A percentile compares a stretch with the other conserved stretches of the same genome.
phyloP scores from a whole-genome alignment of 2,797 vertebrate species.

The Paedocypris micromegethes region DNA sequence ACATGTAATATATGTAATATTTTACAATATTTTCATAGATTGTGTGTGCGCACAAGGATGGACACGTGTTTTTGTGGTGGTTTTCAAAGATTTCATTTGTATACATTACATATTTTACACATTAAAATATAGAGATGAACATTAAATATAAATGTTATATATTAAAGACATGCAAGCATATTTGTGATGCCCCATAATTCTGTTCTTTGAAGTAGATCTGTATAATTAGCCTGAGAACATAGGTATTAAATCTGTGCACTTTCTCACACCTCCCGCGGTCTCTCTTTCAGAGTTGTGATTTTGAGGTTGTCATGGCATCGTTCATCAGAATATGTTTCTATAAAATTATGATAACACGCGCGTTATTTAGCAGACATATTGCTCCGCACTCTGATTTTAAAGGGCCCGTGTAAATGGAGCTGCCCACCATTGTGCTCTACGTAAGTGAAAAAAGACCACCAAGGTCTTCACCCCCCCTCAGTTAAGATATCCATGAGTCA shows the following conservation, averaged over 20 bases:
- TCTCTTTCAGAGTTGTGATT: slow-evolving; percentile 41
- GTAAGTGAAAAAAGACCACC: slow-evolving; percentile 32
- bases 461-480: slow-evolving; percentile 41
- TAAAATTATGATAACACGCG: slow-evolving; percentile 6
- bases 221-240: no score
- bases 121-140: no score
- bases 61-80: no score
- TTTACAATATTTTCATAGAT: no score
- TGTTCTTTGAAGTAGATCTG: no score
- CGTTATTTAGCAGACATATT: slow-evolving; percentile 17
- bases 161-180: no score
- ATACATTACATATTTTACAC: no score
- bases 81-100: no score
- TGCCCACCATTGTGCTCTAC: slow-evolving; percentile 16
- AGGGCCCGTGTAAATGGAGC: slow-evolving; percentile 19
- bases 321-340: slow-evolving; percentile 28
- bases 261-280: slow-evolving; percentile 25
- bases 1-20: no score
- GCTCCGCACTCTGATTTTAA: slow-evolving; percentile 4
- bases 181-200: no score
- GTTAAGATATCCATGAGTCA: slow-evolving; percentile 55
- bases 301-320: slow-evolving; percentile 51
- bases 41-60: no score
- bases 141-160: no score
- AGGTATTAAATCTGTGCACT: slow-evolving; percentile 34